Base-by-base conservation (phyloP, 2,113 vertebrate species). In the Manacus vitellinus region DNA sequence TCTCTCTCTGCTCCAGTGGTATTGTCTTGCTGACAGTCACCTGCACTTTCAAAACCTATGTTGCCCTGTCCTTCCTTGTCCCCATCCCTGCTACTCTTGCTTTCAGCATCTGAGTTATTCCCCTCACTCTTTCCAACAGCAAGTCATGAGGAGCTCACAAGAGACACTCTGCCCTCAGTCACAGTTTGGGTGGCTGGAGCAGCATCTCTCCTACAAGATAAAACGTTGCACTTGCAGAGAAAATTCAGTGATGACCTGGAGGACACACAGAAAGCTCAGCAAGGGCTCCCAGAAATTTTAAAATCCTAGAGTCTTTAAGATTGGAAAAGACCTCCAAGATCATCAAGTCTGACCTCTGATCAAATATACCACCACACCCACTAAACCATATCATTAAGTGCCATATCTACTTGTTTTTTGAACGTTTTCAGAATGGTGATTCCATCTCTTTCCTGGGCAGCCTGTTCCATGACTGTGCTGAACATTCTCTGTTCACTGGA, bases 401-500 rank as follows among this genome's bases (percentile, higher is more conserved):
- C 19, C 49, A 71, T 0, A 0, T 49, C 25, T 49, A 14, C 37
- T 63, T 12, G 31, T 49, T 49, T 55, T 43, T 35, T 77, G 14
- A 90, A 37, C 31, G 5, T 1, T 76, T 84, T 25, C 41, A 37
- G 1, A 31, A 49, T 20, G 30, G 43, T 77, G 41, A 56, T 27
- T 63, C 55, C 8, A 62, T 7, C n/a, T 23, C 55, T 62, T 83
- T 22, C 8, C 56, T 33, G 18, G 27, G 22, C 31, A 84, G 22
- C 35, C 55, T 56, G 25, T 56, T 71, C 52, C 88, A 91, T 94
- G 89, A 89, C 91, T 95, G 80, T 65, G 81, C 65, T 70, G 67
- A 93, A 85, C 15, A 76, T 31, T 65, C n/a, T 19, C 19, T 75
- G 51, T 95, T 97, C 88, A 86, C 71, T 96, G 81, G 73, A 96